Conservation (phyloP, 1,140 invertebrate species). For the Neomicropteryx cornuta region DNA sequence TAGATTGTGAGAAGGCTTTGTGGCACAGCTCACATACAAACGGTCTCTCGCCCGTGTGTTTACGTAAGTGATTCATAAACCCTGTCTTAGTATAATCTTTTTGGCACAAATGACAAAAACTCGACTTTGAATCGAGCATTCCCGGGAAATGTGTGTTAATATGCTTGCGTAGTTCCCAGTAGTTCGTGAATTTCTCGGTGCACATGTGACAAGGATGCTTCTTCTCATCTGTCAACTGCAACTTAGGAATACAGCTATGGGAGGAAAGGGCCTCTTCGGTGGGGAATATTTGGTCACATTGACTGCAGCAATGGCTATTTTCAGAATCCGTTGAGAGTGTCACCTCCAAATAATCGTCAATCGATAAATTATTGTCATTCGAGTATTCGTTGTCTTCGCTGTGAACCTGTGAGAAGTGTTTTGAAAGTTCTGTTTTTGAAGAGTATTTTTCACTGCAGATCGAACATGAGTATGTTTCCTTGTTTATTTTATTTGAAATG, state of each 20-base stretch:
- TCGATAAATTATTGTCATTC: conserved; percentile 36
- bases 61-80: conserved; percentile 62
- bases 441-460: not conserved
- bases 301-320: conserved; percentile 34
- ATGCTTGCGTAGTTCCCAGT: conserved; percentile 39
- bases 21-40: conserved; percentile 51
- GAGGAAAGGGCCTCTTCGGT: conserved; percentile 29
- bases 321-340: conserved; percentile 39
- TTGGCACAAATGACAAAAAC: conserved; percentile 39
- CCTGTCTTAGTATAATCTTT: conserved; percentile 41
- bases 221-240: conserved; percentile 26
- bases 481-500: conserved; percentile 35
- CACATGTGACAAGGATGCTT: conserved; percentile 40
- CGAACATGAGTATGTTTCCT: conserved; percentile 16
- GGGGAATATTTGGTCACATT: conserved; percentile 36
- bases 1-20: conserved; percentile 48
- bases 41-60: conserved; percentile 78
- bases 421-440: not conserved
- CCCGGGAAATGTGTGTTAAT: conserved; percentile 39
- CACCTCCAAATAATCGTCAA: conserved; percentile 40
- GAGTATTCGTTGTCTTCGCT: conserved; percentile 34
- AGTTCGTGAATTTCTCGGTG: conserved; percentile 36
- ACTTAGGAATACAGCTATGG: conserved; percentile 32
- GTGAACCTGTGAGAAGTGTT: conserved; percentile 15
- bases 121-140: conserved; percentile 39